Evolutionary conservation across 2,113 vertebrate species (phyloP).

Genomic region (Pituophis catenifer): DNA sequence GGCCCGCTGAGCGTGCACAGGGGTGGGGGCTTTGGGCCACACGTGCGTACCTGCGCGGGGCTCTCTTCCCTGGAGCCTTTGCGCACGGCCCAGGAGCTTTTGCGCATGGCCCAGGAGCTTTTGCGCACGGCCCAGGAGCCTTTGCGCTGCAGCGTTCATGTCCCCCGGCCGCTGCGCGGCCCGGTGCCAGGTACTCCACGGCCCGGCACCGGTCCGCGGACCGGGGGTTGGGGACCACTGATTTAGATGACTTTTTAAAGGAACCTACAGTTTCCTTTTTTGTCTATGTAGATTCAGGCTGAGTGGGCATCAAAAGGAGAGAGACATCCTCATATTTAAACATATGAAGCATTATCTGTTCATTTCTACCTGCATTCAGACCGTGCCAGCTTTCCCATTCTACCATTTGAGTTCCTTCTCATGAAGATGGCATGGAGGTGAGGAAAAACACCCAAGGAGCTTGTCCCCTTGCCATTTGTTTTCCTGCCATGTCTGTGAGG

Average conservation of each 20-base stretch:
- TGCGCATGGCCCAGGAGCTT: too few relatives aligned
- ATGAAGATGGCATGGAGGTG: not conserved
- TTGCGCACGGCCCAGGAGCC: too few relatives aligned
- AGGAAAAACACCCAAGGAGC: accelerated
- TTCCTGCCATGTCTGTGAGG: not conserved
- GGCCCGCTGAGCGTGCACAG: too few relatives aligned
- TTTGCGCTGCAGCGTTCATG: too few relatives aligned
- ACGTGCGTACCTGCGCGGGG: too few relatives aligned
- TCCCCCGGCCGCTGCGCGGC: too few relatives aligned
- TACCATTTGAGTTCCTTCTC: not conserved
- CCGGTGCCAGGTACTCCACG: too few relatives aligned
- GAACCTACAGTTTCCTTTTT: not conserved
- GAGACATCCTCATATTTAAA: not conserved
- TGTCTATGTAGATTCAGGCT: not conserved
- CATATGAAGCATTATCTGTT: not conserved
- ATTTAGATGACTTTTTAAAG: not conserved
- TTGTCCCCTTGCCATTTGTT: not conserved
- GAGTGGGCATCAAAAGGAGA: not conserved
- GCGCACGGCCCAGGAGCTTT: too few relatives aligned
- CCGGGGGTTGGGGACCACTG: too few relatives aligned
- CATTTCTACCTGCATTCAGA: not conserved
- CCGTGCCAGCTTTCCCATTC: not conserved
- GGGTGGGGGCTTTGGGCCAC: too few relatives aligned
- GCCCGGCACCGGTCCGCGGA: too few relatives aligned
- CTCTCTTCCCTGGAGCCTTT: too few relatives aligned